A percentile compares a stretch with the other conserved stretches of the same genome.
Conservation (phyloP, 2,888 invertebrate genomes). For the Folsomia manolachei region DNA sequence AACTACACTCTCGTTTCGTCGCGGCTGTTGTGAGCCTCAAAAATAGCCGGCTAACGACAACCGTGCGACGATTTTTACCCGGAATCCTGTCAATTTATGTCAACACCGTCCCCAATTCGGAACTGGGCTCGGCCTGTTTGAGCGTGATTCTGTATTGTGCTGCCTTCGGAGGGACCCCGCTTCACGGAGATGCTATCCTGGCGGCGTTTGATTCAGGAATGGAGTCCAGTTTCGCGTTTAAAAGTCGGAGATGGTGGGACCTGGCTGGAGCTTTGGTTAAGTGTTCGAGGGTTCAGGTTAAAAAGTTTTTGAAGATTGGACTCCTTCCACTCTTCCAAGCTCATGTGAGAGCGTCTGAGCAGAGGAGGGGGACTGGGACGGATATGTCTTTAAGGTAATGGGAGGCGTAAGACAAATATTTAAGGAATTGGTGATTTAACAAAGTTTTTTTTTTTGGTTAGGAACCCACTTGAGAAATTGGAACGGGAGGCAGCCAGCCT, state of each 20-base stretch:
- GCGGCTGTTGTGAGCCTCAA: neutral
- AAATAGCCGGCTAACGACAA: neutral
- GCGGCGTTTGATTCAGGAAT: conserved; percentile 24
- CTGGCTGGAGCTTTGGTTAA: conserved; percentile 9
- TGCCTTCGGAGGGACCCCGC: neutral
- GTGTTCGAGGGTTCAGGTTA: neutral
- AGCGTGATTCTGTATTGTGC: conserved; percentile 18
- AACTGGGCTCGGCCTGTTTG: conserved; percentile 1
- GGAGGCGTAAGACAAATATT: neutral
- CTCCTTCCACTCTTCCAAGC: conserved; percentile 20
- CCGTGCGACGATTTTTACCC: conserved; percentile 18
- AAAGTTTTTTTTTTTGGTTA: conserved; percentile 6
- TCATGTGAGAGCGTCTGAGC: conserved; percentile 27
- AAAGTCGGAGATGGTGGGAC: conserved; percentile 15
- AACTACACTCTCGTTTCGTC: conserved; percentile 24
- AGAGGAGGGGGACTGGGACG: conserved; percentile 26
- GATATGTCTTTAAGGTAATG: conserved; percentile 35
- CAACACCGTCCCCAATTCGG: neutral
- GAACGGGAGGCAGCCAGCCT: conserved; percentile 17
- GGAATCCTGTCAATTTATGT: conserved; percentile 25
- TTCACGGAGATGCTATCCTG: neutral
- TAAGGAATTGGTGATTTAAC: neutral
- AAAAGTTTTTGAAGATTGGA: conserved; percentile 26
- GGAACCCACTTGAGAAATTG: conserved; percentile 22
- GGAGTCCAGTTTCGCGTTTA: conserved; percentile 14